These are phyloP conservation scores for Alsophila aescularia DNA, from an alignment of 2,888 invertebrate species.

Conservation along the genomic window DNA sequence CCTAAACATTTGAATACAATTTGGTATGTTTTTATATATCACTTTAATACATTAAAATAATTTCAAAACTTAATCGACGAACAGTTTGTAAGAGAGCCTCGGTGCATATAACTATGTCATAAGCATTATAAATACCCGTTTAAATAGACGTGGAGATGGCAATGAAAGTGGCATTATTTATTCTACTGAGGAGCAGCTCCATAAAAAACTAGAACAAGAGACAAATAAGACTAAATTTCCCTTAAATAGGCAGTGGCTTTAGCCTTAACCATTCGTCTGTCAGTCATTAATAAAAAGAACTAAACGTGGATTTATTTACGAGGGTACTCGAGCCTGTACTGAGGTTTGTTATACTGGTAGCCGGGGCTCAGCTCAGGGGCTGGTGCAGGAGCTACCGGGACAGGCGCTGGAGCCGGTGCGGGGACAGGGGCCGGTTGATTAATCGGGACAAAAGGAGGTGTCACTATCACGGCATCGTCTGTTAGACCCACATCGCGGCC, in stretches of 20 bases:
- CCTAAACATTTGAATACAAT: conserved; percentile 1
- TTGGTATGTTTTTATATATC: conserved; percentile 10
- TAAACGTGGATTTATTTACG: conserved; percentile 55
- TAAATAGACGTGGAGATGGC: conserved; percentile 19
- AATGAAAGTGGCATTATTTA: conserved; percentile 17
- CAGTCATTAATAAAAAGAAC: background rate
- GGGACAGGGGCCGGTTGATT: conserved; percentile 42
- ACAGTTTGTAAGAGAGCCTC: conserved; percentile 28
- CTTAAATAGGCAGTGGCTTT: conserved; percentile 24
- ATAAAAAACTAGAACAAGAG: conserved; percentile 1
- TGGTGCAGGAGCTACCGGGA: conserved; percentile 38
- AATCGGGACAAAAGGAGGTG: conserved; percentile 71
- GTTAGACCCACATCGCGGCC: conserved; percentile 73
- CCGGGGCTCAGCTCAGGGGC: conserved; percentile 53
- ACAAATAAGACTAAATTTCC: conserved; percentile 5
- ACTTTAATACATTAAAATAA: conserved; percentile 1
- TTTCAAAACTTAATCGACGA: conserved; percentile 1
- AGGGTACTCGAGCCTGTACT: conserved; percentile 70
- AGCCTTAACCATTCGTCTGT: conserved; percentile 11
- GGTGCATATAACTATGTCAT: conserved; percentile 4
- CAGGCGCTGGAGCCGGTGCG: conserved; percentile 40
- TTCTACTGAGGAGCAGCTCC: conserved; percentile 17
- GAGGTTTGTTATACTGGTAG: conserved; percentile 74
- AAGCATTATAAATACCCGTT: conserved; percentile 18
- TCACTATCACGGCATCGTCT: conserved; percentile 77